Evolutionary conservation across 2,113 vertebrate species (phyloP).

Genomic region (Lasiurus cinereus): DNA sequence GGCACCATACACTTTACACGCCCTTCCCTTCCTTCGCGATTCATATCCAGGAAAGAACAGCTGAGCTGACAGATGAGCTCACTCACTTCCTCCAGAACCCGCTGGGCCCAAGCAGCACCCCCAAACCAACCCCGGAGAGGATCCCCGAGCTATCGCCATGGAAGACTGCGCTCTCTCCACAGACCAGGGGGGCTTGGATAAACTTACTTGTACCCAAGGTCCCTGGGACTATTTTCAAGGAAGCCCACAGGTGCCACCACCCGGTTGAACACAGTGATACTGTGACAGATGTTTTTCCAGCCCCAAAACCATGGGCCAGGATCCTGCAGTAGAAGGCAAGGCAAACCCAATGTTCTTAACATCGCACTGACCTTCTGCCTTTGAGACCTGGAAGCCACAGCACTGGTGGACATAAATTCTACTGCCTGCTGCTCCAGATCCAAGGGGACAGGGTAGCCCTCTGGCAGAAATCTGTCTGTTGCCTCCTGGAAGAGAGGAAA

Average conservation of each 20-base stretch:
- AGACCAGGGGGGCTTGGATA: background rate
- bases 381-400: slow-evolving; percentile 80
- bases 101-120: background rate
- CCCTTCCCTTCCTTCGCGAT: background rate
- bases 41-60: background rate
- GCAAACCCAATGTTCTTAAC: slow-evolving; percentile 74
- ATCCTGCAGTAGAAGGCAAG: slow-evolving; percentile 75
- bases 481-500: slow-evolving; percentile 84
- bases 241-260: slow-evolving; percentile 55
- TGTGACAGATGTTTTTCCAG: slow-evolving; percentile 34
- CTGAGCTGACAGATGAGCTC: background rate
- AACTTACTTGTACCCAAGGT: background rate
- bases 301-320: slow-evolving; percentile 76
- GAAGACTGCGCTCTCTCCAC: slow-evolving; percentile 31
- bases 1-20: background rate
- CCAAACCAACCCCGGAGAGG: slow-evolving; percentile 15
- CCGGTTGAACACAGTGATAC: slow-evolving; percentile 59
- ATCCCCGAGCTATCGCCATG: background rate
- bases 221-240: slow-evolving; percentile 5
- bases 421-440: slow-evolving; percentile 81
- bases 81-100: background rate
- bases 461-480: slow-evolving; percentile 79
- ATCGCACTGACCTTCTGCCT: slow-evolving; percentile 81
- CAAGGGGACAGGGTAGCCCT: slow-evolving; percentile 81
- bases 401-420: slow-evolving; percentile 75